Conservation (phyloP, 2,797 vertebrate species). For the Phataginus tricuspis region DNA sequence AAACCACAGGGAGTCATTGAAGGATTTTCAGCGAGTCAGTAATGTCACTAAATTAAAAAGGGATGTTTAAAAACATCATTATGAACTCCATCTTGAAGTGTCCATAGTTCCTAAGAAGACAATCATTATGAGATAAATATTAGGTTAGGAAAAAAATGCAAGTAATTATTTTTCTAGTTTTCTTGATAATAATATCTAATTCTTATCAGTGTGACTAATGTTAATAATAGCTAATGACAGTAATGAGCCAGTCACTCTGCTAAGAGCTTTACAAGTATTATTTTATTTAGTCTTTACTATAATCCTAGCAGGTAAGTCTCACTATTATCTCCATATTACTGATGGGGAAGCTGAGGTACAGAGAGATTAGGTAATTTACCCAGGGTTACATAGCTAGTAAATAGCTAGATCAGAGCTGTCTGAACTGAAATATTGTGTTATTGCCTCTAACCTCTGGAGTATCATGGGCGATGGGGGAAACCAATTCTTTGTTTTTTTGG, state of each 20-base stretch:
- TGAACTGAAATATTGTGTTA: background rate
- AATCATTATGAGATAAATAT: background rate
- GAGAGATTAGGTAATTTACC: background rate
- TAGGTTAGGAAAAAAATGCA: constrained; percentile 25
- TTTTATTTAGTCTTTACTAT: background rate
- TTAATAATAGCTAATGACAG: constrained; percentile 26
- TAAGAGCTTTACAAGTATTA: background rate
- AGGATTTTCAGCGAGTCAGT: background rate
- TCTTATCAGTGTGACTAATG: background rate
- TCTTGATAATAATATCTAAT: background rate
- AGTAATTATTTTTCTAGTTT: constrained; percentile 9
- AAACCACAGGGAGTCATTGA: background rate
- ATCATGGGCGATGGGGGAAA: background rate
- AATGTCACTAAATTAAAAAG: background rate
- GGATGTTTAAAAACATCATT: background rate
- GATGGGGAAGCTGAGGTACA: background rate
- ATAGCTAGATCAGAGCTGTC: background rate
- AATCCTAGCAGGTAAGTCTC: background rate
- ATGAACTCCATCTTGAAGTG: background rate
- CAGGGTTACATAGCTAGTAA: background rate
- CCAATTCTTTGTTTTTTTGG: background rate
- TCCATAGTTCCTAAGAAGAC: background rate
- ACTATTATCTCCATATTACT: background rate
- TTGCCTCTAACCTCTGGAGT: background rate
- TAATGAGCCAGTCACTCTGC: background rate